These are phyloP conservation scores for Cetoscarus ocellatus DNA, from an alignment of 2,797 vertebrate species.

Conservation along the genomic window DNA sequence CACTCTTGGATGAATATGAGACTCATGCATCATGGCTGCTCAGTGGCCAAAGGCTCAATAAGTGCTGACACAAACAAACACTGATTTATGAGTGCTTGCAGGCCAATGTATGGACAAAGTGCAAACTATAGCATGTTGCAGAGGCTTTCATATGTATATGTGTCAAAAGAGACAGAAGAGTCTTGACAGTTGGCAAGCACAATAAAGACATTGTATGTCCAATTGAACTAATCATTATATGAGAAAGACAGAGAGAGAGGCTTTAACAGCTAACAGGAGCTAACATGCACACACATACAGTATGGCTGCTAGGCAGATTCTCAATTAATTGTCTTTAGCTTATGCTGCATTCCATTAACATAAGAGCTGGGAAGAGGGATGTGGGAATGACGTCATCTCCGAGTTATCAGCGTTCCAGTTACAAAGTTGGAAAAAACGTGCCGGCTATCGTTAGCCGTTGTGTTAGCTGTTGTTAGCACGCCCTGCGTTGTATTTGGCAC, in stretches of 20 bases:
- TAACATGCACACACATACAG: conserved; percentile 22
- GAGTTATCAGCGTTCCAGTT: no score
- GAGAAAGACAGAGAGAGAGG: conserved; percentile 31
- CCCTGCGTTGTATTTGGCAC: no score
- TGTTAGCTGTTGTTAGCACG: no score
- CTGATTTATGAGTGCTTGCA: conserved; percentile 28
- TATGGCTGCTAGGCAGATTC: conserved; percentile 13
- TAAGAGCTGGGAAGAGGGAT: no score
- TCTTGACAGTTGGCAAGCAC: conserved; percentile 17
- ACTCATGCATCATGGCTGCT: conserved; percentile 38
- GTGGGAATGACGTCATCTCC: no score
- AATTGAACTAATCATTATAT: conserved; percentile 26
- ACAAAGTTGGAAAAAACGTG: no score
- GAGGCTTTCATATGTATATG: conserved; percentile 11
- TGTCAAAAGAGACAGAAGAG: conserved; percentile 23
- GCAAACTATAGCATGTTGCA: conserved; percentile 15
- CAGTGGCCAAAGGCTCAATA: conserved; percentile 22
- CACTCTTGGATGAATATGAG: conserved; percentile 4
- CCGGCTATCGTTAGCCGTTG: no score
- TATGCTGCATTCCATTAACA: no score
- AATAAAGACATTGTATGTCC: conserved; percentile 22
- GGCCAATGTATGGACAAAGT: conserved; percentile 25
- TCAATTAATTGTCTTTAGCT: conserved; percentile 48
- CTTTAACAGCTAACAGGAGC: conserved; percentile 29
- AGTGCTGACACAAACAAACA: conserved; percentile 36